phyloP scores from a whole-genome alignment of 2,113 vertebrate genomes.

The Arizona elegans region DNA sequence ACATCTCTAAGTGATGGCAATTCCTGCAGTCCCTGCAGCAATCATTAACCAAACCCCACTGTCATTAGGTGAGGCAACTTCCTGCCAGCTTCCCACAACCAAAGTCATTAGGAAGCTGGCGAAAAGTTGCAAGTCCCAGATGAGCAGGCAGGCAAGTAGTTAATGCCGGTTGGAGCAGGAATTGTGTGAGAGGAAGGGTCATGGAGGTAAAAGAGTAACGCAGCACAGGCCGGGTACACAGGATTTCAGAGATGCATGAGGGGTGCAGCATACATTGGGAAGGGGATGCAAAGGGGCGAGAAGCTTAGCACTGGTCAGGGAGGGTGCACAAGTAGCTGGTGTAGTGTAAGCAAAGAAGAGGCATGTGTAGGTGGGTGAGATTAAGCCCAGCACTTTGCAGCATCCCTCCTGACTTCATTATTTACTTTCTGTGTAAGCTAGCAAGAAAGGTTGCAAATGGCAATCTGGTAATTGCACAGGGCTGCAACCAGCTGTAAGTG shows the following conservation, averaged over 20 bases:
- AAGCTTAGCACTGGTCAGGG: not conserved
- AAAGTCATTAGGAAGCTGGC: not conserved
- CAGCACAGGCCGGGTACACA: not conserved
- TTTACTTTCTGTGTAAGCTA: not conserved
- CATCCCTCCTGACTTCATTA: not conserved
- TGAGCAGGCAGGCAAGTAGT: not conserved
- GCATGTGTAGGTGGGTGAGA: not conserved
- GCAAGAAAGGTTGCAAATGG: not conserved
- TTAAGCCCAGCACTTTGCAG: not conserved
- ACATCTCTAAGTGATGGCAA: not conserved
- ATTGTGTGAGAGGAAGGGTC: not conserved
- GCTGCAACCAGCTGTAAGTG: not conserved
- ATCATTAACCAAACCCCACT: not conserved
- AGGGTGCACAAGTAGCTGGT: not conserved
- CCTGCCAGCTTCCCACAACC: not conserved
- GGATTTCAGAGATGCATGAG: not conserved
- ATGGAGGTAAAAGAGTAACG: not conserved
- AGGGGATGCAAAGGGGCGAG: not conserved
- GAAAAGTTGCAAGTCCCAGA: not conserved
- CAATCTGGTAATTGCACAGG: not conserved
- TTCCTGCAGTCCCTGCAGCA: not conserved
- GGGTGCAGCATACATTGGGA: not conserved
- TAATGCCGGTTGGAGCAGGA: not conserved
- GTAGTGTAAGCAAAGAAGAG: not conserved
- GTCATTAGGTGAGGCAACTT: not conserved